Conservation (phyloP, 2,113 vertebrate genomes). For the Phoxinus phoxinus region DNA sequence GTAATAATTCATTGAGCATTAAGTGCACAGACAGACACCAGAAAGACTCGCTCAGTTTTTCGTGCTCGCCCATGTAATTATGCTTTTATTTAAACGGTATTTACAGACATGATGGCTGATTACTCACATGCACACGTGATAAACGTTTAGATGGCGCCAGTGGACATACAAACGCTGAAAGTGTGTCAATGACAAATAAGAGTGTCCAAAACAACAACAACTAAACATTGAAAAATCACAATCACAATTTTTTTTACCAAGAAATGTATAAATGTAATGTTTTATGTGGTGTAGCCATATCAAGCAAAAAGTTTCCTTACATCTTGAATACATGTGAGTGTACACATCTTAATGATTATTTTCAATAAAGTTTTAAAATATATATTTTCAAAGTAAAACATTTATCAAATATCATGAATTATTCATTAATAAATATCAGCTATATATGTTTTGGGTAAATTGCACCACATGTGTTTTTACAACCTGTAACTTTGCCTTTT, state of each 20-base stretch:
- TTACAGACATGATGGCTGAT: slow-evolving; percentile 6
- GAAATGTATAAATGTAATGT: background rate
- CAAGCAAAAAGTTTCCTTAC: background rate
- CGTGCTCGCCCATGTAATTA: slow-evolving; percentile 36
- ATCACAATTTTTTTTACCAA: background rate
- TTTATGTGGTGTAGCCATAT: background rate
- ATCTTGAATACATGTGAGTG: background rate
- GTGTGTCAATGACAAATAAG: background rate
- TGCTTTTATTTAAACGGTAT: background rate
- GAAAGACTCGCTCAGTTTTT: slow-evolving; percentile 30
- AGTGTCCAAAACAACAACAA: background rate
- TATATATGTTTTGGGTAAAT: too few relatives aligned
- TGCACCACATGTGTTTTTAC: background rate
- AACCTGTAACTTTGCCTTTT: background rate
- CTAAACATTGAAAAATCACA: background rate
- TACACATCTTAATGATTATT: background rate
- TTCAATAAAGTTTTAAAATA: background rate
- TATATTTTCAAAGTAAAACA: background rate
- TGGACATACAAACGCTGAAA: background rate
- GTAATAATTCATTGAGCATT: slow-evolving; percentile 33
- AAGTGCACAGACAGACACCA: slow-evolving; percentile 37
- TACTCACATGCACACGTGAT: slow-evolving; percentile 13
- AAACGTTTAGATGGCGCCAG: background rate
- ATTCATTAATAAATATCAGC: background rate
- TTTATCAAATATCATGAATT: background rate